Percentiles rank a stretch among this genome's conserved stretches.
Conservation (phyloP, 2,113 vertebrate species). For the Melierax canorus region DNA sequence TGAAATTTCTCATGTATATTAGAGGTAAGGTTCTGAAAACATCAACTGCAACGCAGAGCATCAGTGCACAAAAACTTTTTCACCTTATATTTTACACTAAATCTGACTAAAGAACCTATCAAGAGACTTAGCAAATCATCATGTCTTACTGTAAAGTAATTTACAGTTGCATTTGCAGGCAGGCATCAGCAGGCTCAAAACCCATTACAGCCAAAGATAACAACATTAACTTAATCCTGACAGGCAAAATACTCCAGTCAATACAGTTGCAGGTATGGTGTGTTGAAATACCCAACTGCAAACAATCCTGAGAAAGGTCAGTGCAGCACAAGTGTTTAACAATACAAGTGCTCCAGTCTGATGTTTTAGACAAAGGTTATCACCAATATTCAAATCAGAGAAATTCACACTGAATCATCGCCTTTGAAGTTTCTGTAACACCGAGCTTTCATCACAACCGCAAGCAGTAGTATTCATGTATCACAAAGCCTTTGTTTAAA, state of each 20-base stretch:
- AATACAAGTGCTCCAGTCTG: neutral
- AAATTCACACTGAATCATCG: neutral
- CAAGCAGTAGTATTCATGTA: neutral
- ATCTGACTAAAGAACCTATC: constrained; percentile 58
- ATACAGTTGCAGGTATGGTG: constrained; percentile 51
- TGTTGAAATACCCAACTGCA: constrained; percentile 48
- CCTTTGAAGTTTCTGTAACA: constrained; percentile 9
- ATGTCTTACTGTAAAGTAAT: constrained; percentile 76
- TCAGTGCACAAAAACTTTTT: neutral
- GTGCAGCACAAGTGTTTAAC: constrained; percentile 2
- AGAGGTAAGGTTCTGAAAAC: neutral
- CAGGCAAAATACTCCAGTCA: constrained; percentile 60
- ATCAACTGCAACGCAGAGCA: neutral
- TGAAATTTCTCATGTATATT: neutral
- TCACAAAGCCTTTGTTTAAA: constrained; percentile 32
- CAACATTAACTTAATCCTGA: constrained; percentile 77
- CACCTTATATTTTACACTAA: constrained; percentile 28
- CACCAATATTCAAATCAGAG: neutral
- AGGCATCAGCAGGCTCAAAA: constrained; percentile 69
- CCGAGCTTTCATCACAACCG: neutral
- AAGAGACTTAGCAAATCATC: constrained; percentile 75
- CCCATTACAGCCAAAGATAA: constrained; percentile 76
- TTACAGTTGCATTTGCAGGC: constrained; percentile 70
- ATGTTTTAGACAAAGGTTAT: constrained; percentile 40
- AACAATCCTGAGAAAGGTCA: constrained; percentile 53